Evolutionary conservation across 2,888 invertebrate species (phyloP), one percentile per base, ranked within the genome.

Genomic region (Drosophila monieri): DNA sequence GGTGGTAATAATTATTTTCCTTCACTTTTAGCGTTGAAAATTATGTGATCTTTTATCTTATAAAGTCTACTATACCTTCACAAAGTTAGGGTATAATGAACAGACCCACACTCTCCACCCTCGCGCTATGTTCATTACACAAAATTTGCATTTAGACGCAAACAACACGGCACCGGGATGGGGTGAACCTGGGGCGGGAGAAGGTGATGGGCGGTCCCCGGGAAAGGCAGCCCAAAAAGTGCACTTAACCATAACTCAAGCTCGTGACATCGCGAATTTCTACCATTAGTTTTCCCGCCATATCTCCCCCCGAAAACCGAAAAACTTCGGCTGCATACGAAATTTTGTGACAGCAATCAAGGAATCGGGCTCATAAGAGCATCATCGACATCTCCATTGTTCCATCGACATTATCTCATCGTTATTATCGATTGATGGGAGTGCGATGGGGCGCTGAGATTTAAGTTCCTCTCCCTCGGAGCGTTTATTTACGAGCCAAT

Each of bases 241-340:
- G 85, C 85, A 88, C 87, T 85, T 87, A 85, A 72, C 67, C 88
- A 84, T 88, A 88, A 88, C 77, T 79, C 51, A 57, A 15, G 74
- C 66, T 79, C 75, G 85, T 77, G 75, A 86, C 87, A 78, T 54
- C 74, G 61, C 66, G 62, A 72, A 73, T 76, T 71, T 78, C 74
- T 76, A 83, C 78, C 79, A 89, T 85, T 89, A 86, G 78, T 74
- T 77, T 53, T 43, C 25, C 18, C 21, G 30, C n/a, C 21, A 39
- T 12, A 64, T 64, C 30, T 32, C 47, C 43, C 25, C 39, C 6
- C 15, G 41, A 23, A 6, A 12, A 37, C 49, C 46, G 27, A n/a
- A 47, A 47, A 52, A 37, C 59, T 68, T 41, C 47, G 53, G 75
- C 54, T 81, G 85, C 85, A 85, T 78, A 65, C 85, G 48, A 80